phyloP scores from a whole-genome alignment of 2,888 invertebrate species.

The Sthenelais limicola region DNA sequence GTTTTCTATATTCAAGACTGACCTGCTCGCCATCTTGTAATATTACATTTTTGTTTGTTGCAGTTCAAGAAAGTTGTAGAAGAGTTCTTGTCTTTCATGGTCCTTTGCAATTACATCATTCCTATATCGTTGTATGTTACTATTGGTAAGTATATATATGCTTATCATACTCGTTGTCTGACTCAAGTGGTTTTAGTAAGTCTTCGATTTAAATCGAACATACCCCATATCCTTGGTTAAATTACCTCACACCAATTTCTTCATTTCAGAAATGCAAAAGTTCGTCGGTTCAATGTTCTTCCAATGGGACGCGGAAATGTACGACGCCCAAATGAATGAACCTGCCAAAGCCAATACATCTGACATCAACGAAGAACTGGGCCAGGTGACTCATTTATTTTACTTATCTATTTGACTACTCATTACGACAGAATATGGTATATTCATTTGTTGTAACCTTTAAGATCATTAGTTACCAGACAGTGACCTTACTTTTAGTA shows the following conservation, averaged over 20 bases:
- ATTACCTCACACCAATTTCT: not conserved
- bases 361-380: conserved; percentile 88
- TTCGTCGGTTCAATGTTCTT: conserved; percentile 80
- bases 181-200: not conserved
- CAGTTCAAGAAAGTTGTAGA: conserved; percentile 66
- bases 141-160: conserved; percentile 78
- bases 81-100: conserved; percentile 81
- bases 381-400: conserved; percentile 81
- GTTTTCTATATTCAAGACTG: too few species aligned
- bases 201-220: not conserved
- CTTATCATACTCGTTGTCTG: not conserved
- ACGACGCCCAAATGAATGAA: conserved; percentile 63
- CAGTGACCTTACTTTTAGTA: too few species aligned
- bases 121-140: conserved; percentile 91
- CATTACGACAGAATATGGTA: too few species aligned
- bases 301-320: conserved; percentile 80
- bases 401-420: too few species aligned
- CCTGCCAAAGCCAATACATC: conserved; percentile 85
- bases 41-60: conserved; percentile 49
- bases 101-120: conserved; percentile 87
- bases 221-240: not conserved
- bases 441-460: too few species aligned
- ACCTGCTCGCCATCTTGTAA: too few species aligned
- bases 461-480: too few species aligned
- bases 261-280: conserved; percentile 76